These are phyloP conservation scores for Dinothrombium tinctorium DNA, from an alignment of 1,140 invertebrate species.

Conservation along the genomic window DNA sequence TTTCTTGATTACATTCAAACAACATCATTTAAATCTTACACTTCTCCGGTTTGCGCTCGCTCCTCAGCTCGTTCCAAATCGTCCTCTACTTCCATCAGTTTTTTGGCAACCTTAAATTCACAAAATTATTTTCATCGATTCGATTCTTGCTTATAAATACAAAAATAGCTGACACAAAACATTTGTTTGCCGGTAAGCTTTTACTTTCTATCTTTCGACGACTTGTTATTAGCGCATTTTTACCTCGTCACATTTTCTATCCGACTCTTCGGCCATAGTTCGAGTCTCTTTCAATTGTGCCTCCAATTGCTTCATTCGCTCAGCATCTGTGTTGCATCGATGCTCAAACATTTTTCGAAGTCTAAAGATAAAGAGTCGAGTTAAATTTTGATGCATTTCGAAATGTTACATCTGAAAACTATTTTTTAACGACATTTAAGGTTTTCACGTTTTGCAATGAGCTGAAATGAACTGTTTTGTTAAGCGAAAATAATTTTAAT, in stretches of 20 bases:
- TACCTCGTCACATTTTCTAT: constrained; percentile 99
- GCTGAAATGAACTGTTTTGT: not conserved
- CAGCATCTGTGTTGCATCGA: constrained; percentile 95
- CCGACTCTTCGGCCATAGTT: constrained; percentile 97
- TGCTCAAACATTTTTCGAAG: constrained; percentile 99
- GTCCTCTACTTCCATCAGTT: constrained; percentile 99
- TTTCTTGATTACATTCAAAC: not conserved
- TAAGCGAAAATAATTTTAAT: too few species aligned
- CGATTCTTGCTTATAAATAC: not conserved
- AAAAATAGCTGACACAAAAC: too few species aligned
- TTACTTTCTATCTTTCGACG: too few species aligned
- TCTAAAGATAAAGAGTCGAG: constrained; percentile 20
- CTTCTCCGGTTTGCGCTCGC: constrained; percentile 95
- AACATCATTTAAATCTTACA: constrained; percentile 41
- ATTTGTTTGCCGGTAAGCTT: too few species aligned
- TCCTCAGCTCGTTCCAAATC: constrained; percentile 99
- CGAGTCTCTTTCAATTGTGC: constrained; percentile 97
- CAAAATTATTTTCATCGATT: not conserved
- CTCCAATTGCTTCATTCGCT: constrained; percentile 95
- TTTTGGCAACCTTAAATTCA: constrained; percentile 76
- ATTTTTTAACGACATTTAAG: not conserved
- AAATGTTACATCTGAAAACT: not conserved
- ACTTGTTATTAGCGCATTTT: not conserved
- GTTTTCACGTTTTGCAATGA: not conserved
- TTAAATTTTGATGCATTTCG: not conserved